A percentile compares a stretch with the other conserved stretches of the same genome.
phyloP scores from a whole-genome alignment of 2,797 vertebrate species.

The Argentina silus region DNA sequence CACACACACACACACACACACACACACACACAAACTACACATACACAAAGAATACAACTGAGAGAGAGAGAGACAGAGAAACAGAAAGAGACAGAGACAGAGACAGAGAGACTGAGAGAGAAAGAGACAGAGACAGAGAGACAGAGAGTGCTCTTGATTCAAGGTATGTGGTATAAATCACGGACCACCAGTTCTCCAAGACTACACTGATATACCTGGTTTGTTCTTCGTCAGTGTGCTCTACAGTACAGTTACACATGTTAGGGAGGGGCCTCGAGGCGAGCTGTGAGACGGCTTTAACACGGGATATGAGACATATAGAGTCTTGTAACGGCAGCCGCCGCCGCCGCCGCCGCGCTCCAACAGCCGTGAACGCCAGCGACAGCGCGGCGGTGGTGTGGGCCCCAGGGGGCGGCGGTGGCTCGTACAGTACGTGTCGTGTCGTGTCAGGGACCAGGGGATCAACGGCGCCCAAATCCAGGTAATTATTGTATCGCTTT shows the following conservation, averaged over 20 bases:
- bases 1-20: slow-evolving; percentile 27
- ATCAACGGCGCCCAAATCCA: neutral
- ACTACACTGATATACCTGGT: too few species aligned
- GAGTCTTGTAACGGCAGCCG: neutral
- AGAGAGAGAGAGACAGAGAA: slow-evolving; percentile 1
- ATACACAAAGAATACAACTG: too few species aligned
- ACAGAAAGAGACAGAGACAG: neutral
- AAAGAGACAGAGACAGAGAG: slow-evolving; percentile 35
- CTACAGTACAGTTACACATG: neutral
- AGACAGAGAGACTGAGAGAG: neutral
- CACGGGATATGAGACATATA: neutral
- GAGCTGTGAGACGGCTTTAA: neutral
- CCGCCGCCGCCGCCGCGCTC: too few species aligned
- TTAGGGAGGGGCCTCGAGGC: neutral
- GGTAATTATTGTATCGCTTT: neutral
- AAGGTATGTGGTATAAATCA: too few species aligned
- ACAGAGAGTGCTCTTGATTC: neutral
- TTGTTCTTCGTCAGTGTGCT: neutral
- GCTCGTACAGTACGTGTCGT: neutral
- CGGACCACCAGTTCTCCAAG: too few species aligned
- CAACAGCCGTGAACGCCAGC: too few species aligned
- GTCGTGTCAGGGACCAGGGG: neutral
- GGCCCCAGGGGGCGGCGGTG: too few species aligned
- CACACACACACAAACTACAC: neutral
- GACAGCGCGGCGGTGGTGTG: too few species aligned